Evolutionary conservation across 2,113 vertebrate species (phyloP), one percentile per base, ranked within the genome.

Genomic region (Tenebrosternarchus preto): DNA sequence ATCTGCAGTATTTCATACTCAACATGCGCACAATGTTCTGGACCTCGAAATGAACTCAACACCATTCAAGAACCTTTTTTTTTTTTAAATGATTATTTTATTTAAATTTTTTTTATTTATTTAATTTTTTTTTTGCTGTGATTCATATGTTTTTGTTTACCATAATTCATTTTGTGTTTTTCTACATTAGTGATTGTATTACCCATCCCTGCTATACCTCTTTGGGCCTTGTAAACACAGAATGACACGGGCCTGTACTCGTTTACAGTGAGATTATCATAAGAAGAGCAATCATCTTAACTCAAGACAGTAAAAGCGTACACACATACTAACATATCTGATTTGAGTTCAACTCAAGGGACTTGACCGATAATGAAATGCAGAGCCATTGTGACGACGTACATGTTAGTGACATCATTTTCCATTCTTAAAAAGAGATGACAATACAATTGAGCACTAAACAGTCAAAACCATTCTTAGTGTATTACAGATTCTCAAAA

Each of bases 21-120:
- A 88, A 93, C 91, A 92, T 92, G 91, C 91, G 87, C 90, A 93
- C 92, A 90, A 89, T 89, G 86, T 87, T 91, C 86, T 86, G 78
- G 87, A 89, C 85, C 87, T 86, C 86, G 67, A 83, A 85, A 85
- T 84, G 73, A 87, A 87, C 90, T 90, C 82, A 88, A 90, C 86
- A 90, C 83, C 43, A 88, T 89, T 91, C 88, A 82, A 83, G 46
- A 22, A 72, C 83, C 80, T 64, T 64, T 78, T 81, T 55, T 80
- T 86, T 61, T 55, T n/a, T n/a, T n/a, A n/a, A n/a, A n/a, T n/a
- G n/a, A n/a, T n/a, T n/a, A n/a, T n/a, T n/a, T n/a, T n/a, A n/a
- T n/a, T n/a, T n/a, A n/a, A n/a, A n/a, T n/a, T n/a, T n/a, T n/a
- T n/a, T n/a, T n/a, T n/a, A n/a, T n/a, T n/a, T n/a, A n/a, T n/a